Evolutionary conservation across 2,797 vertebrate genomes (phyloP).

Genomic region (Pangasius larnaudii): DNA sequence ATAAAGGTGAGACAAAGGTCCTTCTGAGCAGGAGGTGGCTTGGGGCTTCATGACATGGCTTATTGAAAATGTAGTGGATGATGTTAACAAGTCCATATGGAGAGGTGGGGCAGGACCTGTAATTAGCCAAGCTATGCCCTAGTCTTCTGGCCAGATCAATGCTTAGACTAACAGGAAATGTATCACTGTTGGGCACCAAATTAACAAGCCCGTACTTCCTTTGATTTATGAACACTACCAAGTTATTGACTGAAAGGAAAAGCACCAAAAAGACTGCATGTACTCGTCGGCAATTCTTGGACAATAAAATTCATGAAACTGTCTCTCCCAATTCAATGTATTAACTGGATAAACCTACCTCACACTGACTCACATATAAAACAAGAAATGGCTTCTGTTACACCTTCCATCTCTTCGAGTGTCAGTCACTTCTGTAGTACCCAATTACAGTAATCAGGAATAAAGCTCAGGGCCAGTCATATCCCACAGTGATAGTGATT

Average conservation of each 20-base stretch:
- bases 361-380: slow-evolving; percentile 13
- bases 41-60: slow-evolving; percentile 30
- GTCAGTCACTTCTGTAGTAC: slow-evolving; percentile 19
- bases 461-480: slow-evolving; percentile 33
- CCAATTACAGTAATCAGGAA: slow-evolving; percentile 44
- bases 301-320: slow-evolving; percentile 25
- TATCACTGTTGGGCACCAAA: slow-evolving; percentile 39
- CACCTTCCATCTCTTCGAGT: slow-evolving; percentile 14
- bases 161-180: slow-evolving; percentile 42
- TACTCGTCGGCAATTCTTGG: slow-evolving; percentile 9
- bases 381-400: slow-evolving; percentile 15
- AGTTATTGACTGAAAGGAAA: slow-evolving; percentile 35
- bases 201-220: slow-evolving; percentile 42
- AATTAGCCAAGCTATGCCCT: slow-evolving; percentile 51
- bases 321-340: slow-evolving; percentile 15
- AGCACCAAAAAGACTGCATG: slow-evolving; percentile 10
- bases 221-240: slow-evolving; percentile 43
- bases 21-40: background rate
- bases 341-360: slow-evolving; percentile 6
- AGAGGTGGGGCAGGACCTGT: slow-evolving; percentile 37
- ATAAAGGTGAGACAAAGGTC: slow-evolving; percentile 24
- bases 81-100: slow-evolving; percentile 51
- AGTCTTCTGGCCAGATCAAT: slow-evolving; percentile 52
- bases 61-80: slow-evolving; percentile 42
- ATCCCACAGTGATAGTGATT: slow-evolving; percentile 22